These are phyloP conservation scores for Potorous gilbertii DNA, from an alignment of 2,797 vertebrate species.

Conservation along the genomic window DNA sequence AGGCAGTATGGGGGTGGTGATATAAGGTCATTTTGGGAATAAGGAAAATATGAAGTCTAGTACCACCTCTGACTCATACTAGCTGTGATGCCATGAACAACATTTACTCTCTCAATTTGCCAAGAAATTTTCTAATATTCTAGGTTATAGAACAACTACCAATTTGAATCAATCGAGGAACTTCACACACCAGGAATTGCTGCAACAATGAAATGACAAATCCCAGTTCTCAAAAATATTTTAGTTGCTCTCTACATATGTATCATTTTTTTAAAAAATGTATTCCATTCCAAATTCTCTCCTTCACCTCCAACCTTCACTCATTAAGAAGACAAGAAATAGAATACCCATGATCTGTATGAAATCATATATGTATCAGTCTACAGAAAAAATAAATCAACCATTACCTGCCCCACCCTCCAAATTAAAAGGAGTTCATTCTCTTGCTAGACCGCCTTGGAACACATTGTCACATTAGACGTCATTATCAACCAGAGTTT, in stretches of 20 bases:
- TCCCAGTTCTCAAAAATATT: neutral
- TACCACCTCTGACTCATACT: neutral
- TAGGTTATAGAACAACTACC: neutral
- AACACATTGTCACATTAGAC: constrained; percentile 47
- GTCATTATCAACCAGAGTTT: neutral
- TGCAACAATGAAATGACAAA: neutral
- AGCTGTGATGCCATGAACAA: neutral
- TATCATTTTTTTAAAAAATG: neutral
- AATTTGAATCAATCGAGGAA: neutral
- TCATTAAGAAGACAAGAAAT: neutral
- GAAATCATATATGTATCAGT: neutral
- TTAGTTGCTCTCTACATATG: neutral
- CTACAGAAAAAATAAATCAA: neutral
- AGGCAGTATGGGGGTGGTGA: neutral
- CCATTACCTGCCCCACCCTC: neutral
- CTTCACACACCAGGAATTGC: neutral
- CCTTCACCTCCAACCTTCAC: neutral
- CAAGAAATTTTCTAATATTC: neutral
- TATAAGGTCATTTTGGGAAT: neutral
- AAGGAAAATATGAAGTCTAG: neutral
- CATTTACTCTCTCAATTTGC: neutral
- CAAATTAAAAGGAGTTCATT: neutral
- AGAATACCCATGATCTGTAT: neutral
- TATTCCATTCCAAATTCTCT: neutral
- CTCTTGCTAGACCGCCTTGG: neutral